A percentile compares a stretch with the other conserved stretches of the same genome.
phyloP scores from a whole-genome alignment of 2,113 vertebrate species.

The Perca schrenkii region DNA sequence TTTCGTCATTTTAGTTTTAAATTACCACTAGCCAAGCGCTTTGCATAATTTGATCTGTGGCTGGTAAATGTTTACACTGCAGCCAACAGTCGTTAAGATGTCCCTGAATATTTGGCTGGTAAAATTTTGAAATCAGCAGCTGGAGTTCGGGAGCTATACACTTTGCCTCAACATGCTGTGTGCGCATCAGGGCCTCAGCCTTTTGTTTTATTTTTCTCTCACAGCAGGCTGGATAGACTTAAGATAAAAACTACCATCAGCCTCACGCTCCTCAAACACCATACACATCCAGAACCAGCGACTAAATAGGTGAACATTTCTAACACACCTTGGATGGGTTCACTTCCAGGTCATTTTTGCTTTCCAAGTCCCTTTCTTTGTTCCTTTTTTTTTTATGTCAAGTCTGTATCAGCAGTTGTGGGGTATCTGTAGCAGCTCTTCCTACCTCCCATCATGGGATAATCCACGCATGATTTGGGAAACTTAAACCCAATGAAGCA shows the following conservation, averaged over 20 bases:
- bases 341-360: not conserved
- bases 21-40: not conserved
- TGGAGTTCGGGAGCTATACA: slow-evolving; percentile 2
- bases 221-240: slow-evolving; percentile 25
- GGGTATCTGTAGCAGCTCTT: slow-evolving; percentile 19
- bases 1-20: not conserved
- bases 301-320: not conserved
- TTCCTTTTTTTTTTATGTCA: slow-evolving; percentile 25
- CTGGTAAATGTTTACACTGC: slow-evolving; percentile 35
- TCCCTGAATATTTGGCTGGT: slow-evolving; percentile 14
- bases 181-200: slow-evolving; percentile 23
- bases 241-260: slow-evolving; percentile 24
- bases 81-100: not conserved
- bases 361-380: not conserved
- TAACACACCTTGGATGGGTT: not conserved
- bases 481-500: not conserved
- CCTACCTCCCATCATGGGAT: slow-evolving; percentile 1
- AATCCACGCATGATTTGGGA: not conserved
- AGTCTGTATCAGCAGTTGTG: not conserved
- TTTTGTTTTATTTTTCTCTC: slow-evolving; percentile 29
- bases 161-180: slow-evolving; percentile 37
- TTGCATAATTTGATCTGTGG: slow-evolving; percentile 22
- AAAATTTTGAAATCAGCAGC: slow-evolving; percentile 20
- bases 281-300: slow-evolving; percentile 19
- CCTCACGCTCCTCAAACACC: not conserved